phyloP scores from a whole-genome alignment of 2,113 vertebrate species.

The Ptychochromis oligacanthus region DNA sequence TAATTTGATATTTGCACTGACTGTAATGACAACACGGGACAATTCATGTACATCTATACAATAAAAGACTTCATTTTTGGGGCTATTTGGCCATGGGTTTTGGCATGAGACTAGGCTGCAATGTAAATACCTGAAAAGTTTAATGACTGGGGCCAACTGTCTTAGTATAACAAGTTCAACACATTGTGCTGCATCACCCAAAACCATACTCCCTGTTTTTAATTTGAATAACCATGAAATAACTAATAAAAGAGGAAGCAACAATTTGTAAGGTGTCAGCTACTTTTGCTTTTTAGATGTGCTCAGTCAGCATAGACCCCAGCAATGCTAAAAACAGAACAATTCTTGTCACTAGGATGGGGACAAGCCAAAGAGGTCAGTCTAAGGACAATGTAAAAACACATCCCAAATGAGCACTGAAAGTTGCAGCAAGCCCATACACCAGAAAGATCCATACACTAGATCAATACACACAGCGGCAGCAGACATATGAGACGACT shows the following conservation, averaged over 20 bases:
- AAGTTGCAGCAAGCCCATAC: conserved; percentile 16
- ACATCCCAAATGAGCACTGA: background rate
- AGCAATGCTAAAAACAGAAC: background rate
- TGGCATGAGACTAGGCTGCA: background rate
- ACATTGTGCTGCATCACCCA: background rate
- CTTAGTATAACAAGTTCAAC: background rate
- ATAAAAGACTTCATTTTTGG: background rate
- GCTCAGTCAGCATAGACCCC: background rate
- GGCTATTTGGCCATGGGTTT: background rate
- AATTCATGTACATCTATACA: background rate
- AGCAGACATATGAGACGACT: conserved; percentile 43
- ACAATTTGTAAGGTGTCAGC: background rate
- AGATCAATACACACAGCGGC: conserved; percentile 47
- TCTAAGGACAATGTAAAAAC: background rate
- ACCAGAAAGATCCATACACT: conserved; percentile 39
- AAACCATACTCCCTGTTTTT: background rate
- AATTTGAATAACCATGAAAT: background rate
- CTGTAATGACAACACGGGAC: no score
- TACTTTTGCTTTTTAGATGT: background rate
- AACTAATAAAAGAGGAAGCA: background rate
- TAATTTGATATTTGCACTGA: no score
- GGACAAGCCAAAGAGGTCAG: background rate
- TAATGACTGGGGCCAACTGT: background rate
- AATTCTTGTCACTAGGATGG: background rate
- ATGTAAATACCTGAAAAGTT: background rate